Evolutionary conservation across 2,797 vertebrate species (phyloP), one percentile per base, ranked within the genome.

Genomic region (Synaphobranchus kaupii): DNA sequence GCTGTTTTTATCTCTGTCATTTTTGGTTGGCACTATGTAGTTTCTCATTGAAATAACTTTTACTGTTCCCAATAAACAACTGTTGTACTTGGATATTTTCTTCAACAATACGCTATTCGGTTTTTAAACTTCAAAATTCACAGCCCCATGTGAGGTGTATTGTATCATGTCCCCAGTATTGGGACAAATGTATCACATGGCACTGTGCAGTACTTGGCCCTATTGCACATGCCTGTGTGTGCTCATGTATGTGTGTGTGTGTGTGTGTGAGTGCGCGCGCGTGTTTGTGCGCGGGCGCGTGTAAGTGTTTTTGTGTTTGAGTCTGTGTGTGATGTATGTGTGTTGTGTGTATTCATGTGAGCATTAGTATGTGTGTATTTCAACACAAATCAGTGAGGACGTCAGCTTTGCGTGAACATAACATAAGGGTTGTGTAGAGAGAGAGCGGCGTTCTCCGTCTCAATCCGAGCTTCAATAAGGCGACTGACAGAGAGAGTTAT

Each of bases 401-500:
- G 25, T 12, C 25, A 68, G n/a, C 66, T 31, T 5, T 7, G 34
- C 17, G 71, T 39, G 34, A 12, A 39, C 54, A 56, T 12, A 17
- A 56, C 10, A 10, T 39, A 31, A 12, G 6, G 34, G 68, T 1
- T 13, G n/a, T 68, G n/a, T 68, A n/a, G 28, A 28, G 22, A 71
- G 68, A 71, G 68, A 8, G 71, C 31, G 80, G 58, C 34, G 80
- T 71, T 20, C 50, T 83, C 28, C 50, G 17, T 71, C 60, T 83
- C 78, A 50, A 66, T 39, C 78, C 6, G 2, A 60, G 54, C 86
- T 47, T 71, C 58, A 86, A 50, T 86, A 87, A 83, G 58, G 31
- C 10, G 22, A 86, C 85, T 22, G 86, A 85, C 90, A 87, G 89
- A 86, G 88, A 83, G 87, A 90, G 88, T 91, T 92, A 91, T 93